Conservation (phyloP, 2,888 invertebrate genomes). For the Geophilus truncorum region DNA sequence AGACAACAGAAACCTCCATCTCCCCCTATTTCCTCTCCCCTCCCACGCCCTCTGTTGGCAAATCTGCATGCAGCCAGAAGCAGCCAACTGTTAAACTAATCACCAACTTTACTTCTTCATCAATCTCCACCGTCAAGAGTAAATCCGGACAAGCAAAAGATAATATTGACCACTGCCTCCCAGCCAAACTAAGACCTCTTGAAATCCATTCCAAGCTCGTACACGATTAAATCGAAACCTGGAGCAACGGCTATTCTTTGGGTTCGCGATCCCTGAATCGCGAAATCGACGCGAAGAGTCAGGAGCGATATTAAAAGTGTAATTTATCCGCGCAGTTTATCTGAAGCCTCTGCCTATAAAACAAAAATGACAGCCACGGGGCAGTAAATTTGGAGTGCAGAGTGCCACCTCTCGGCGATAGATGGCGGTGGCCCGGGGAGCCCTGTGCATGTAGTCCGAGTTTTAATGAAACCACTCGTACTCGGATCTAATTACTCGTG, state of each 20-base stretch:
- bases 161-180: neutral
- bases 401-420: neutral
- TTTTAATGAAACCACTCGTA: neutral
- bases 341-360: neutral
- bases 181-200: neutral
- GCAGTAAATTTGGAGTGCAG: neutral
- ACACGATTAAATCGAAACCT: neutral
- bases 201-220: neutral
- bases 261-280: neutral
- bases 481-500: conserved; percentile 1
- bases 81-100: too few species aligned
- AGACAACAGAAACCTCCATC: too few species aligned
- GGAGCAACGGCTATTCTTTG: too few species aligned
- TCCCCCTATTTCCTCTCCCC: too few species aligned
- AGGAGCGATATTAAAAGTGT: neutral
- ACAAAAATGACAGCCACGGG: neutral
- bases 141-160: neutral
- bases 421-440: neutral
- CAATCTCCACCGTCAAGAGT: neutral
- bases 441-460: neutral
- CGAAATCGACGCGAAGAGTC: neutral
- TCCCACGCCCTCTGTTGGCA: too few species aligned
- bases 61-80: too few species aligned
- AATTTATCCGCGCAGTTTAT: neutral
- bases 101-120: too few species aligned